A percentile compares a stretch with the other conserved stretches of the same genome.
These are phyloP conservation scores for Peromyscus californicus DNA, from an alignment of 2,113 vertebrate genomes.

Conservation along the genomic window DNA sequence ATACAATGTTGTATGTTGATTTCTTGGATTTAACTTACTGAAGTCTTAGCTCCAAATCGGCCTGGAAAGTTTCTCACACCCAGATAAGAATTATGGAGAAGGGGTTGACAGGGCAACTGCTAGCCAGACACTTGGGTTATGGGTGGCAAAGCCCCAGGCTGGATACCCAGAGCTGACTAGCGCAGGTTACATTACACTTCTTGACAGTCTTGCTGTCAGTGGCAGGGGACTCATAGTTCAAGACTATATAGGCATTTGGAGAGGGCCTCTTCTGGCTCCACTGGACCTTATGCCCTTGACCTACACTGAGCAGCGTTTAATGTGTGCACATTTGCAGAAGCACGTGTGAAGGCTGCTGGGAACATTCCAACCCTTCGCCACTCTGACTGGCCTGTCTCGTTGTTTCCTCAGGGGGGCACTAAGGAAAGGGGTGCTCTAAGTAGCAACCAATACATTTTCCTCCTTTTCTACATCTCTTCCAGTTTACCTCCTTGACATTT, in stretches of 20 bases:
- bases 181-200: neutral
- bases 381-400: neutral
- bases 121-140: conserved; percentile 16
- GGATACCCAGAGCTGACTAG: neutral
- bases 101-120: conserved; percentile 15
- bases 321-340: conserved; percentile 24
- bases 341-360: neutral
- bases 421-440: neutral
- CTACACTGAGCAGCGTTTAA: conserved; percentile 63
- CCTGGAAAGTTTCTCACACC: conserved; percentile 57
- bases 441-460: neutral
- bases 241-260: neutral
- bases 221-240: conserved; percentile 59
- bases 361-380: conserved; percentile 11
- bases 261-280: neutral
- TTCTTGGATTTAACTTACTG: conserved; percentile 71
- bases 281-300: neutral
- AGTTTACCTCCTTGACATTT: neutral
- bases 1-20: conserved; percentile 29
- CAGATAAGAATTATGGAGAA: conserved; percentile 66
- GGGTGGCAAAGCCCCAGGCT: neutral
- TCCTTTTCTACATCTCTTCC: neutral
- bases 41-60: conserved; percentile 9
- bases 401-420: neutral
- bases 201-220: neutral